Percentiles rank a stretch among this genome's conserved stretches.
phyloP scores from a whole-genome alignment of 2,113 vertebrate species.

The Podocnemis expansa region DNA sequence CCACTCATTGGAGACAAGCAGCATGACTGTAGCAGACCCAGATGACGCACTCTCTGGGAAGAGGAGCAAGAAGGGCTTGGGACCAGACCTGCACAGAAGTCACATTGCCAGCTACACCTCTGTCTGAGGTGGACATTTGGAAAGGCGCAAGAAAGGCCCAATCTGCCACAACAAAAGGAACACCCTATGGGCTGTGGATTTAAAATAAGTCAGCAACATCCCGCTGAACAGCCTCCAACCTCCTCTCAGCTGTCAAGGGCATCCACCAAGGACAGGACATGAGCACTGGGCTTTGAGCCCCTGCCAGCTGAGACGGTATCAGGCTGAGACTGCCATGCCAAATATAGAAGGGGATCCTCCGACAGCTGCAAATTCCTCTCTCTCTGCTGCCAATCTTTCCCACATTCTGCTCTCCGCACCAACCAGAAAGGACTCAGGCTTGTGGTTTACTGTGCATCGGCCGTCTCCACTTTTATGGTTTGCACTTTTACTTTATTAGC shows the following conservation, averaged over 20 bases:
- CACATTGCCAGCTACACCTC: neutral
- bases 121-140: neutral
- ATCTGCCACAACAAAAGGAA: neutral
- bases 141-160: neutral
- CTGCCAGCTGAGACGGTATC: constrained; percentile 28
- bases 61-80: neutral
- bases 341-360: constrained; percentile 61
- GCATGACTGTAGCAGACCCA: neutral
- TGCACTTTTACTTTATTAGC: constrained; percentile 76
- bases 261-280: neutral
- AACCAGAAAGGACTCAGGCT: neutral
- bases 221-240: neutral
- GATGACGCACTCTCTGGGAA: neutral
- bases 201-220: rapidly evolving
- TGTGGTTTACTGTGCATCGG: constrained; percentile 26
- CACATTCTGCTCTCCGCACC: constrained; percentile 11
- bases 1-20: neutral
- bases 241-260: neutral
- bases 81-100: neutral
- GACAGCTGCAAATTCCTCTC: constrained; percentile 58
- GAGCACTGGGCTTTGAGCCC: neutral
- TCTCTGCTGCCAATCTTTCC: constrained; percentile 63
- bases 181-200: neutral
- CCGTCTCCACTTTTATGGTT: constrained; percentile 53
- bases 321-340: constrained; percentile 30